phyloP scores from a whole-genome alignment of 2,113 vertebrate species.

The Verasper variegatus region DNA sequence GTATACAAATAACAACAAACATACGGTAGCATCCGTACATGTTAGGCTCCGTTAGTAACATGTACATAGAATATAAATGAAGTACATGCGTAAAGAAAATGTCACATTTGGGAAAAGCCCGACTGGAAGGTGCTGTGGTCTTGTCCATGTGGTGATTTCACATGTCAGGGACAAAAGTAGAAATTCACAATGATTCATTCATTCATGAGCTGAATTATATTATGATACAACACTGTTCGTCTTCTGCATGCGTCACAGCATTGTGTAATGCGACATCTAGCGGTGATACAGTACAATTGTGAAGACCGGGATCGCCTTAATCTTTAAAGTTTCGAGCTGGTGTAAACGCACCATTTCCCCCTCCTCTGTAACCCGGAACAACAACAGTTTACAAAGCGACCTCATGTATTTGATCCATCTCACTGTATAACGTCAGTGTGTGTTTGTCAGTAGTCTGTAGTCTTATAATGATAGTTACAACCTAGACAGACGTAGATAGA shows the following conservation, averaged over 20 bases:
- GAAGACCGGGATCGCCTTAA: rapidly evolving
- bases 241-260: background rate
- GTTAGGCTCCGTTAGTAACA: background rate
- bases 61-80: too few relatives aligned
- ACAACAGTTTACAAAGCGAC: conserved; percentile 19
- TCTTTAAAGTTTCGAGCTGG: background rate
- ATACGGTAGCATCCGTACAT: background rate
- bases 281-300: background rate
- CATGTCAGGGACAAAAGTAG: background rate
- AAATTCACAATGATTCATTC: background rate
- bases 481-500: too few relatives aligned
- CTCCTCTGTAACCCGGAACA: conserved; percentile 49
- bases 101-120: background rate
- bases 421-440: background rate
- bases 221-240: background rate
- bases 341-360: conserved; percentile 12
- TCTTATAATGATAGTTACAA: background rate
- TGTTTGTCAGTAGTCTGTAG: too few relatives aligned
- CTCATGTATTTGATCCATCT: background rate
- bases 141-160: background rate
- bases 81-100: too few relatives aligned
- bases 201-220: background rate
- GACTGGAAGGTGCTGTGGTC: background rate
- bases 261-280: conserved; percentile 32
- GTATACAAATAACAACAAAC: background rate